Evolutionary conservation across 2,797 vertebrate species (phyloP).

Genomic region (Centroberyx gerrardi): DNA sequence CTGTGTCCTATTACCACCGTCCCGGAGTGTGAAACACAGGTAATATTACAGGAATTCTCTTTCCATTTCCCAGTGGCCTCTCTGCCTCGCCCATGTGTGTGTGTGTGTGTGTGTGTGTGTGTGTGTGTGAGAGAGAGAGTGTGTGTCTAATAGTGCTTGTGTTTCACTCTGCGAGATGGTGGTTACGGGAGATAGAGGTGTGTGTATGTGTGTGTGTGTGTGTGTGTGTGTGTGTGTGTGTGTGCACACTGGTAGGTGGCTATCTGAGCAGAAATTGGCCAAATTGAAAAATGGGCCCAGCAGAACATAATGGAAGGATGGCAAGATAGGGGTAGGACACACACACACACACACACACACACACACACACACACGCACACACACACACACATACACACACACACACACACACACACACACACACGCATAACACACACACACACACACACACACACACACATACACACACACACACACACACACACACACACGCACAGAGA

Average conservation of each 20-base stretch:
- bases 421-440: conserved; percentile 7
- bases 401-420: conserved; percentile 9
- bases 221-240: conserved; percentile 32
- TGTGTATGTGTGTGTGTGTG: conserved; percentile 20
- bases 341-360: conserved; percentile 25
- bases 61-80: conserved; percentile 59
- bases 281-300: conserved; percentile 84
- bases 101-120: conserved; percentile 35
- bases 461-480: conserved; percentile 17
- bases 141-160: conserved; percentile 55
- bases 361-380: conserved; percentile 3
- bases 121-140: conserved; percentile 41
- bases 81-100: conserved; percentile 27
- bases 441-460: conserved; percentile 27
- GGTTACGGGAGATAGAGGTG: conserved; percentile 35
- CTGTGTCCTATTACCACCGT: conserved; percentile 35
- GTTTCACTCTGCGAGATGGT: conserved; percentile 59
- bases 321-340: conserved; percentile 37
- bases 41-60: conserved; percentile 64
- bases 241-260: conserved; percentile 36
- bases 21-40: conserved; percentile 45
- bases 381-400: conserved; percentile 19
- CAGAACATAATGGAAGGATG: conserved; percentile 64
- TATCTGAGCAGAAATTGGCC: conserved; percentile 78
- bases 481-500: conserved; percentile 1